Base-by-base conservation (phyloP, 2,888 invertebrate species). In the Thera obeliscata region DNA sequence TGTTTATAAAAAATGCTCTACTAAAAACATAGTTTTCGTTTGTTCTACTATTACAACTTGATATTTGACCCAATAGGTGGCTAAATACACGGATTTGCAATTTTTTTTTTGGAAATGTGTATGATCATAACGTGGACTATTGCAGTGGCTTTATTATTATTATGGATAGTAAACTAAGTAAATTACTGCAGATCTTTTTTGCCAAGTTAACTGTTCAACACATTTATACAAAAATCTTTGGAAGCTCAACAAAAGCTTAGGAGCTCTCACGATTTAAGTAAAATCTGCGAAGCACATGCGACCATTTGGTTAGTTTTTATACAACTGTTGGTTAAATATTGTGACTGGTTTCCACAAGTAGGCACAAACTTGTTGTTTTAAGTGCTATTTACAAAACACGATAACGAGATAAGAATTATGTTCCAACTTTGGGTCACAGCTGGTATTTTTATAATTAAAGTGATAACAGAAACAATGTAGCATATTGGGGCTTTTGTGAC, bases 251-350 rank as follows among this genome's bases (percentile, higher is more conserved):
- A 59, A 66, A 70, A 71, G 56, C 48, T n/a, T 0, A 60, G 38
- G 9, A 70, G 43, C 62, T 71, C 61, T 60, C 63, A 67, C 65
- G 70, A 68, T 69, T 71, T 62, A 4, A 59, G 60, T 64, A 72
- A 77, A 76, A 87, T 85, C 86, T 87, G 87, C 85, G 76, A 72
- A 76, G 72, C 89, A 88, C 73, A 79, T 88, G 88, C 80, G 78
- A 68, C 52, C 69, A 74, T 79, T 78, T 72, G 65, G 69, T 69
- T 22, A 64, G 80, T 81, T 85, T 86, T 87, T 84, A 78, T 78
- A 74, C 64, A 66, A 64, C 66, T 75, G 77, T 77, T 77, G 77
- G 52, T 69, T 83, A 83, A 87, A 88, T 87, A 83, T 87, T 88
- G 79, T 88, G 88, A 87, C 82, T 81, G 61, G 58, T 75, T 73